Conservation (phyloP, 2,888 invertebrate species). For the Anthrax anthrax region DNA sequence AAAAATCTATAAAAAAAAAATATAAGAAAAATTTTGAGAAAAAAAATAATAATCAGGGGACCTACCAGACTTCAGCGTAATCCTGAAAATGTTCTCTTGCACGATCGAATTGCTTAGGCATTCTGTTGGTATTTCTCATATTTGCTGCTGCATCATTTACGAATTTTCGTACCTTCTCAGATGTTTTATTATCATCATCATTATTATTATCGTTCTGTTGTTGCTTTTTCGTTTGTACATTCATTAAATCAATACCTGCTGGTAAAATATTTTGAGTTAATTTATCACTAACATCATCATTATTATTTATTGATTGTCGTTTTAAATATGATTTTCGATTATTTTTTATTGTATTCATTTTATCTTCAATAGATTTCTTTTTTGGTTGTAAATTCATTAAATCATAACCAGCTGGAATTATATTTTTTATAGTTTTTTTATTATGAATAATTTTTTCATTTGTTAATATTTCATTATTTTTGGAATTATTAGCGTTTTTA, state of each 20-base stretch:
- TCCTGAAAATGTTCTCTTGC: background rate
- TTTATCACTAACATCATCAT: background rate
- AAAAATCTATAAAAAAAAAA: background rate
- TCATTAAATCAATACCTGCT: background rate
- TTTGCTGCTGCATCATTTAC: background rate
- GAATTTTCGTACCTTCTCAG: background rate
- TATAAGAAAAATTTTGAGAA: background rate
- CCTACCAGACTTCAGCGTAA: conserved; percentile 9
- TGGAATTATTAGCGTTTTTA: too few relatives aligned
- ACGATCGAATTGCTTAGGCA: too few relatives aligned
- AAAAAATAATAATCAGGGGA: background rate
- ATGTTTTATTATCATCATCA: background rate
- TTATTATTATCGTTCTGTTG: background rate
- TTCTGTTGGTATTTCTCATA: too few relatives aligned
- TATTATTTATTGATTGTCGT: too few relatives aligned
- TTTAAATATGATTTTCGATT: too few relatives aligned
- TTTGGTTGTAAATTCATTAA: conserved; percentile 3
- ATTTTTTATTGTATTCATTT: too few relatives aligned
- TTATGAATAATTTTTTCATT: conserved; percentile 1
- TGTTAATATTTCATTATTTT: too few relatives aligned
- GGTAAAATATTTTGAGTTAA: background rate
- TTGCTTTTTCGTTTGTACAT: too few relatives aligned
- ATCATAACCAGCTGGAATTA: conserved; percentile 8
- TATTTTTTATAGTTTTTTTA: conserved; percentile 3
- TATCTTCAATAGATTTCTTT: background rate